Evolutionary conservation across 1,140 invertebrate species (phyloP), one percentile per base, ranked within the genome.

Genomic region (Contarinia nasturtii): DNA sequence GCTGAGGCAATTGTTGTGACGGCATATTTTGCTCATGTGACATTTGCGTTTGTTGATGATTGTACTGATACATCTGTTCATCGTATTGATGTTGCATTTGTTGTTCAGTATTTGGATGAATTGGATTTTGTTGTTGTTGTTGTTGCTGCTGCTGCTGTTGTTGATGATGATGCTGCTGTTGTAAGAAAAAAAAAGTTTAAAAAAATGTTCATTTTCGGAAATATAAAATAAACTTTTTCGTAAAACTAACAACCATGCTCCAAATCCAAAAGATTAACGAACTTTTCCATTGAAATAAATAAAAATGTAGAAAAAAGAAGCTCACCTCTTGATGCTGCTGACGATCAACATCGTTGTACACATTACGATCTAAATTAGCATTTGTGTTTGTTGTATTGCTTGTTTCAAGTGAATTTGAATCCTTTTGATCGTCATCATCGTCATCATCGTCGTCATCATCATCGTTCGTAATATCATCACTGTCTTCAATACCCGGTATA

Each of bases 61-160:
- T 27, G 27, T 27, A 27, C 27, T 27, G 27, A 27, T 27, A 27
- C 27, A 27, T 27, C 27, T 27, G 27, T 27, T 27, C 27, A 27
- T 27, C 65, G 46, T 67, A 64, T 42, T 67, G 64, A 54, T 67
- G 63, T 41, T 67, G 65, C 64, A 67, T 65, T 47, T 68, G 64
- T 51, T 66, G 18, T 19, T 40, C 37, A 14, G 33, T 63, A 14
- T 54, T 53, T 40, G 64, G 51, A 53, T 65, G 61, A 48, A 65
- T 55, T 44, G 65, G 58, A 44, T 56, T 55, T 44, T 56, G 57
- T 49, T 61, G 53, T 34, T 57, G 56, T 34, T 57, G 58, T 7
- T 53, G 53, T 46, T 57, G 52, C 34, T 56, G 55, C 11, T 57
- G 56, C 33, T 51, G 47, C 18, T 48, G 38, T 15, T 43, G 41